Percentiles rank a stretch among this genome's conserved stretches.
phyloP scores from a whole-genome alignment of 2,888 invertebrate species.

The Thera britannica region DNA sequence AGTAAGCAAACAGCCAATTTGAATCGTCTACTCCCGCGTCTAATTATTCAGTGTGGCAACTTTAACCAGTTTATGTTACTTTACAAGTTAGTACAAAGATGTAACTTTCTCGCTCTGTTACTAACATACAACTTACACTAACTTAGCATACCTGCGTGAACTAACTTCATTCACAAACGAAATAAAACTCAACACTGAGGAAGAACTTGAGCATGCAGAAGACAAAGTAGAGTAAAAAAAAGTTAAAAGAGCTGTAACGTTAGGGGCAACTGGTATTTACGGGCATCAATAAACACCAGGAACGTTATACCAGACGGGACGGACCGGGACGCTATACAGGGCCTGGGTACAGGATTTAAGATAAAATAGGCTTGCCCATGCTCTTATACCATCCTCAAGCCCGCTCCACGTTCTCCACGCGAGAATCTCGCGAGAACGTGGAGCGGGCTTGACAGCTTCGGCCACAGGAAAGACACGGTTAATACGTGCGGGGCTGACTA shows the following conservation, averaged over 20 bases:
- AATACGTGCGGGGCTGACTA: too few species aligned
- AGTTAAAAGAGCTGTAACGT: too few species aligned
- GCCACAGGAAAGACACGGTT: too few species aligned
- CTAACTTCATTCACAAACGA: slow-evolving; percentile 33
- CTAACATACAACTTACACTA: slow-evolving; percentile 41
- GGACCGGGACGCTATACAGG: too few species aligned
- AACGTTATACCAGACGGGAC: too few species aligned
- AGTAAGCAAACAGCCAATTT: slow-evolving; percentile 26
- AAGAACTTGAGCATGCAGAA: not conserved
- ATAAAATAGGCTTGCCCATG: too few species aligned
- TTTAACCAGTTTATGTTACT: slow-evolving; percentile 56
- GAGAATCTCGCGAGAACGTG: too few species aligned
- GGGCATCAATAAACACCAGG: too few species aligned
- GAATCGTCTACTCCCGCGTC: slow-evolving; percentile 18
- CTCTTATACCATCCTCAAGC: too few species aligned
- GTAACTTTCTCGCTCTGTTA: slow-evolving; percentile 50
- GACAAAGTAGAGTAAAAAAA: not conserved
- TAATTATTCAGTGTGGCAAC: slow-evolving; percentile 52
- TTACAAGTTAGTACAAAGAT: slow-evolving; percentile 53
- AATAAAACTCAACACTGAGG: slow-evolving; percentile 25
- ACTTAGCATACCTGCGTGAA: slow-evolving; percentile 41
- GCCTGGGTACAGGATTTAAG: too few species aligned
- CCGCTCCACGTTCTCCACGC: too few species aligned
- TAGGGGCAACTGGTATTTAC: not conserved
- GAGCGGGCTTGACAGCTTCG: too few species aligned